Evolutionary conservation across 2,797 vertebrate species (phyloP).

Genomic region (Spondyliosoma cantharus): DNA sequence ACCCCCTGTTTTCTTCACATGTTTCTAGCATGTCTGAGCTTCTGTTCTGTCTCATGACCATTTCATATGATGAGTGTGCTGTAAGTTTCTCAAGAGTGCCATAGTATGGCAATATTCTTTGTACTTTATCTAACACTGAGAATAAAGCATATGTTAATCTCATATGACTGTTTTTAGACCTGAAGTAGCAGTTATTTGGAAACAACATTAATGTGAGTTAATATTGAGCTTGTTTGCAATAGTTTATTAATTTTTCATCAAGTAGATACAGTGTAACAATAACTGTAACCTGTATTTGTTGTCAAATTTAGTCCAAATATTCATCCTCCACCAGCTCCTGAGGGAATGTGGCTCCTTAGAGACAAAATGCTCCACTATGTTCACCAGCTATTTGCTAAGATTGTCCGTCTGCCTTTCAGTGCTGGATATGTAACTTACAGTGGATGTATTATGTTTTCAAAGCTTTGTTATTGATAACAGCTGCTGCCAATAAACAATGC

Average conservation of each 20-base stretch:
- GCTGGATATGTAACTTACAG: background rate
- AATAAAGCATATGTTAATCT: background rate
- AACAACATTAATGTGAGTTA: background rate
- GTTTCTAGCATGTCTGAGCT: conserved; percentile 38
- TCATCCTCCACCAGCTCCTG: background rate
- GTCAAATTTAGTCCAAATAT: background rate
- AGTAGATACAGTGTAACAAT: background rate
- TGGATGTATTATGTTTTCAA: background rate
- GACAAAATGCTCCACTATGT: background rate
- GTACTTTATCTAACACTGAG: too few species aligned
- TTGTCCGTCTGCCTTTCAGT: background rate
- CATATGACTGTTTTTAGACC: background rate
- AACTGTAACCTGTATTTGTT: background rate
- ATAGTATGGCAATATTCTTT: too few species aligned
- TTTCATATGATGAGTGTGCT: conserved; percentile 21
- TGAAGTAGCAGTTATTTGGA: background rate
- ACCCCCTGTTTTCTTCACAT: background rate
- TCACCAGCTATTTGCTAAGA: background rate
- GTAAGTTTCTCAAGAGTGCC: background rate
- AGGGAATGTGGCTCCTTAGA: background rate
- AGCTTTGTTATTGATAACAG: background rate
- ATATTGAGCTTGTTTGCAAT: background rate
- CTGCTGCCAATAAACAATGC: background rate
- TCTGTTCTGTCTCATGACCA: conserved; percentile 28
- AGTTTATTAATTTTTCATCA: background rate